Evolutionary conservation across 2,888 invertebrate species (phyloP).

Genomic region (Colletes collaris): DNA sequence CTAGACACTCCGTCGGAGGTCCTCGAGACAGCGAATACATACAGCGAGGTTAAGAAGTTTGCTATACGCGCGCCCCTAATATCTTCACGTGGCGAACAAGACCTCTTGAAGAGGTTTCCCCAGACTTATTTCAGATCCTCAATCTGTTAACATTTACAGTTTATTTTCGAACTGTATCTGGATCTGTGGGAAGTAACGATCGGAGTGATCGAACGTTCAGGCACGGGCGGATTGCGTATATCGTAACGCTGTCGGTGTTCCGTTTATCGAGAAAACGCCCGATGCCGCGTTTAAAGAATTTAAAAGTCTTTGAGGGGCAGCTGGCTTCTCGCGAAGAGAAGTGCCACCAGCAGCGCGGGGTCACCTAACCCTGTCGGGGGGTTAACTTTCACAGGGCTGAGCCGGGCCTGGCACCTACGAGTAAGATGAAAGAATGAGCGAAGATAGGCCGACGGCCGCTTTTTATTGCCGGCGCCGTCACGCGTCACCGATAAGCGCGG

Average conservation of each 20-base stretch:
- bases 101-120: neutral
- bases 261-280: slow-evolving; percentile 15
- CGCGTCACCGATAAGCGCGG: slow-evolving; percentile 71
- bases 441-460: slow-evolving; percentile 56
- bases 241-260: slow-evolving; percentile 24
- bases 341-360: slow-evolving; percentile 43
- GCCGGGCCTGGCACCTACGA: slow-evolving; percentile 58
- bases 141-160: neutral
- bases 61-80: neutral
- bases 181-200: too few relatives aligned
- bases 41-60: too few relatives aligned
- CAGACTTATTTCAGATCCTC: neutral
- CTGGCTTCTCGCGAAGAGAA: slow-evolving; percentile 47
- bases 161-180: too few relatives aligned
- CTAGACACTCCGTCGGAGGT: slow-evolving; percentile 36
- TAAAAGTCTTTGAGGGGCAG: slow-evolving; percentile 23
- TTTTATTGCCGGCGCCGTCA: slow-evolving; percentile 79
- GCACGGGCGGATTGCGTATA: too few relatives aligned
- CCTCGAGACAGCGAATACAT: neutral
- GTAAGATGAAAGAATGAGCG: slow-evolving; percentile 78
- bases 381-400: slow-evolving; percentile 60
- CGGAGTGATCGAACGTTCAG: too few relatives aligned
- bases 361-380: slow-evolving; percentile 60
- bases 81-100: neutral
- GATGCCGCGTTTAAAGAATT: neutral